phyloP scores from a whole-genome alignment of 2,113 vertebrate species.

The Camelus bactrianus region DNA sequence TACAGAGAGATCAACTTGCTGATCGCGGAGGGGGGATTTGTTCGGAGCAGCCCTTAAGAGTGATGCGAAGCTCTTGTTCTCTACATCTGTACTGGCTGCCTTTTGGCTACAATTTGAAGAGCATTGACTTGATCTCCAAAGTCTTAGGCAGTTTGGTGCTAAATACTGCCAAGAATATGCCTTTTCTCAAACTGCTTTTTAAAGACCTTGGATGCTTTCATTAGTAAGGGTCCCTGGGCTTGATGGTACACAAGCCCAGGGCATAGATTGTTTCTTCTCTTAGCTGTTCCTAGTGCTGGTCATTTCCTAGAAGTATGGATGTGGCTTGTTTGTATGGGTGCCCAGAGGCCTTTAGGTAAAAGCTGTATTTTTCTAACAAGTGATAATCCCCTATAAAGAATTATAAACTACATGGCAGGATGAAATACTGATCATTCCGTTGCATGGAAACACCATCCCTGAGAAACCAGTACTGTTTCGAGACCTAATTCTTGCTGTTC shows the following conservation, averaged over 20 bases:
- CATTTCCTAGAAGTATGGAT: constrained; percentile 36
- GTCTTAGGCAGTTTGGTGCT: constrained; percentile 31
- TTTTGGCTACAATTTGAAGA: neutral
- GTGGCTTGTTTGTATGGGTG: constrained; percentile 13
- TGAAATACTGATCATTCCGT: constrained; percentile 18
- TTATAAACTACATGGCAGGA: neutral
- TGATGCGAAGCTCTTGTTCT: neutral
- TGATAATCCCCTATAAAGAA: neutral
- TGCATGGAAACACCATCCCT: neutral
- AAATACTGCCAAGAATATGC: neutral
- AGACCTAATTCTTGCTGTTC: constrained; percentile 15
- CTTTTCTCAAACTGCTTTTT: constrained; percentile 51
- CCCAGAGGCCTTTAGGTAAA: constrained; percentile 6
- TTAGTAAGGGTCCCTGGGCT: neutral
- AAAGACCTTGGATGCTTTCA: constrained; percentile 45
- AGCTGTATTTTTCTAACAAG: constrained; percentile 49
- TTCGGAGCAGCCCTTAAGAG: constrained; percentile 19
- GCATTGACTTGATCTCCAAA: constrained; percentile 54
- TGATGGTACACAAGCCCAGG: neutral
- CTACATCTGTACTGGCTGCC: neutral
- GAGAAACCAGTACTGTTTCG: constrained; percentile 49
- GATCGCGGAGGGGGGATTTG: neutral
- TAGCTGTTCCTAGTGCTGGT: constrained; percentile 21
- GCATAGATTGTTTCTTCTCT: constrained; percentile 7
- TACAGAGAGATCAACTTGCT: constrained; percentile 59